phyloP scores from a whole-genome alignment of 2,797 vertebrate genomes.

The Vespertilio murinus region DNA sequence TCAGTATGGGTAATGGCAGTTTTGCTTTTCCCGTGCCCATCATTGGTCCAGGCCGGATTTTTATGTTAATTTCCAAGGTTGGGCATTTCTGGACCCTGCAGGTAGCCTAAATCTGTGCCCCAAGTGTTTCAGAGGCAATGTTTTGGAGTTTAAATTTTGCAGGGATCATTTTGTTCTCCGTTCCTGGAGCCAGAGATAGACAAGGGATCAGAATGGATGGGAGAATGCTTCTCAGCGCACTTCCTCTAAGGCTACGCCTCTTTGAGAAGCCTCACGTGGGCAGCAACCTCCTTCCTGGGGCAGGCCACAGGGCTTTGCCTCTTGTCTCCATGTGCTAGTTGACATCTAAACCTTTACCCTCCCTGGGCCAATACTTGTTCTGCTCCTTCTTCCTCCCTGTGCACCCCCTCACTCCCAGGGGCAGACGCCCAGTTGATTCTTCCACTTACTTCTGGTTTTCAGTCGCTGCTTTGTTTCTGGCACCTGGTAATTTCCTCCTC shows the following conservation, averaged over 20 bases:
- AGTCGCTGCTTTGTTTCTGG: background rate
- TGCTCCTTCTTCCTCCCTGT: background rate
- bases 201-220: background rate
- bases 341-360: background rate
- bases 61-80: background rate
- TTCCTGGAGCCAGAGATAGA: background rate
- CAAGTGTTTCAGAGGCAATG: background rate
- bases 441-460: slow-evolving; percentile 4
- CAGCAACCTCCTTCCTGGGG: background rate
- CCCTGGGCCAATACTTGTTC: background rate
- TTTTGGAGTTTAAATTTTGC: background rate
- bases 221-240: background rate
- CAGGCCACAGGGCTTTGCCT: background rate
- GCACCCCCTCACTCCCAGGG: too few relatives aligned
- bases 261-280: background rate
- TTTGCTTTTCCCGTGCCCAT: background rate
- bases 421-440: background rate
- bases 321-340: background rate
- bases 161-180: background rate
- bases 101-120: background rate
- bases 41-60: background rate
- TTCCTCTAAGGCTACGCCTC: background rate
- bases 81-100: background rate
- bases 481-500: background rate
- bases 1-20: too few relatives aligned